These are phyloP conservation scores for Idris sp. DNA, from an alignment of 1,140 invertebrate species.

Conservation along the genomic window DNA sequence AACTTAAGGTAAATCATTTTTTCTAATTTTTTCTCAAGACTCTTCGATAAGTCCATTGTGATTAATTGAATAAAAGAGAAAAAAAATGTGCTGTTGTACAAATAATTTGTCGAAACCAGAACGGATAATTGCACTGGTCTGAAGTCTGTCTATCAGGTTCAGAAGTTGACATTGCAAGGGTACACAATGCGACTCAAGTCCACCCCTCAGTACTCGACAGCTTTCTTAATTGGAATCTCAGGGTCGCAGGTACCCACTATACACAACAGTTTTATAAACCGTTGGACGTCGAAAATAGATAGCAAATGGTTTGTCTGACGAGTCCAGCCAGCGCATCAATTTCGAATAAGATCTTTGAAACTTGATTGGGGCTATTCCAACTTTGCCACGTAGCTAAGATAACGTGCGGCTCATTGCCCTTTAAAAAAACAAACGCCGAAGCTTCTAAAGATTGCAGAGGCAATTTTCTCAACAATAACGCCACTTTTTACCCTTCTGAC, in stretches of 20 bases:
- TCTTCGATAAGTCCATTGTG: no score
- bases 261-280: constrained; percentile 46
- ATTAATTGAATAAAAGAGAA: no score
- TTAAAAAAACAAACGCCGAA: constrained; percentile 44
- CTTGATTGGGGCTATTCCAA: constrained; percentile 57
- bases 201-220: constrained; percentile 36
- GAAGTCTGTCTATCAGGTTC: constrained; percentile 45
- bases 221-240: constrained; percentile 52
- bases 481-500: constrained; percentile 53
- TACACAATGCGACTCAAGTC: constrained; percentile 35
- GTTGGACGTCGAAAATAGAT: constrained; percentile 48
- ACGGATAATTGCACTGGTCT: constrained; percentile 37
- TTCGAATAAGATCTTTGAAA: constrained; percentile 65
- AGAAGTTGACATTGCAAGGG: constrained; percentile 31
- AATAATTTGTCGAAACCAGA: constrained; percentile 39
- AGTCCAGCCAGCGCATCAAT: constrained; percentile 59
- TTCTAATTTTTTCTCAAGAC: no score
- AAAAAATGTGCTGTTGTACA: no score
- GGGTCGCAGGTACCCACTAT: constrained; percentile 41
- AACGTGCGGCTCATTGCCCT: constrained; percentile 50
- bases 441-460: constrained; percentile 65
- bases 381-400: constrained; percentile 46
- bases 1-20: no score
- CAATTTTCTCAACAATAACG: constrained; percentile 66
- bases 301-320: constrained; percentile 58